phyloP scores from a whole-genome alignment of 2,797 vertebrate species.

The Poeciliopsis paucimaculata region DNA sequence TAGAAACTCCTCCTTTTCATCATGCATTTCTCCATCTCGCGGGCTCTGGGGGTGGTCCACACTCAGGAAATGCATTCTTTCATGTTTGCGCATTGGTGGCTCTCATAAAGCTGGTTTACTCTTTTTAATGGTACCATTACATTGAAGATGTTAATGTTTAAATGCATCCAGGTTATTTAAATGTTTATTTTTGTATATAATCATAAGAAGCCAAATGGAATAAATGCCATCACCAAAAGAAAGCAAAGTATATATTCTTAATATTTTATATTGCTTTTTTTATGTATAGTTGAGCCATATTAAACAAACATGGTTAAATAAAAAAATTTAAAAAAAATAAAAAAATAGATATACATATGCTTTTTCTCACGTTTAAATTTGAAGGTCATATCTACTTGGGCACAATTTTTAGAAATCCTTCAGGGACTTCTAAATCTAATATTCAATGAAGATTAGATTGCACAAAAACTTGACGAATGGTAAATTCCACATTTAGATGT shows the following conservation, averaged over 20 bases:
- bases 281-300: neutral
- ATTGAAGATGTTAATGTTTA: neutral
- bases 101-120: slow-evolving; percentile 9
- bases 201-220: neutral
- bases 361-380: neutral
- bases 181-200: neutral
- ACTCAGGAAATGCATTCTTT: slow-evolving; percentile 60
- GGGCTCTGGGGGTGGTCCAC: slow-evolving; percentile 55
- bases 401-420: neutral
- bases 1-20: slow-evolving; percentile 60
- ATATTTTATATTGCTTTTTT: neutral
- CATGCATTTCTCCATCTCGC: slow-evolving; percentile 44
- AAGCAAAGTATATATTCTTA: neutral
- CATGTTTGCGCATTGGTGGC: slow-evolving; percentile 45
- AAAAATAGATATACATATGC: neutral
- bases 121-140: neutral
- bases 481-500: neutral
- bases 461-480: neutral
- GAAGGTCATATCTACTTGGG: neutral
- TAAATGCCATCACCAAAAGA: neutral
- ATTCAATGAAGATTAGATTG: neutral
- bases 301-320: too few relatives aligned
- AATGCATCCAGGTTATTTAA: neutral
- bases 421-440: neutral
- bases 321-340: too few relatives aligned